These are phyloP conservation scores for Megastigmus dorsalis DNA, from an alignment of 2,888 invertebrate species.

Conservation along the genomic window DNA sequence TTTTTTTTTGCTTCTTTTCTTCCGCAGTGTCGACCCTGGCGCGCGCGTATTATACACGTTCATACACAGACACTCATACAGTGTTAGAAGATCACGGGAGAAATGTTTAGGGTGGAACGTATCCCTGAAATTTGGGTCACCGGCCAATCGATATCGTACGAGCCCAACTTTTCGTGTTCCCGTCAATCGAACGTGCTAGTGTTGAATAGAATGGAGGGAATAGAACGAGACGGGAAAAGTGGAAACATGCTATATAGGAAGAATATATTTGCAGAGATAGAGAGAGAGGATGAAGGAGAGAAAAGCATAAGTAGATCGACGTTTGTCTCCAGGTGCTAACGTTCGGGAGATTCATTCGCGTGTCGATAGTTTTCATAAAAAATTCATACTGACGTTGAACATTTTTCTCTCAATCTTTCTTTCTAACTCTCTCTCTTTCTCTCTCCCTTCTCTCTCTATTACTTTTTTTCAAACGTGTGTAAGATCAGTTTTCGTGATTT, in stretches of 20 bases:
- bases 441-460: too few species aligned
- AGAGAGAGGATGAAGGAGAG: neutral
- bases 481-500: too few species aligned
- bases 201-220: too few species aligned
- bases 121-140: conserved; percentile 33
- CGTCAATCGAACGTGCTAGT: conserved; percentile 2
- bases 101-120: conserved; percentile 8
- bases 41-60: neutral
- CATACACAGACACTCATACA: neutral
- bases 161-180: conserved; percentile 29
- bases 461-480: too few species aligned
- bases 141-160: conserved; percentile 34
- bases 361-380: too few species aligned
- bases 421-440: neutral
- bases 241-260: too few species aligned
- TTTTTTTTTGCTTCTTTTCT: neutral
- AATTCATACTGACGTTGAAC: too few species aligned
- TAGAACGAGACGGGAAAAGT: neutral
- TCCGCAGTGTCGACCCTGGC: too few species aligned
- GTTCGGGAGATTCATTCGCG: too few species aligned
- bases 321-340: too few species aligned
- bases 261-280: neutral
- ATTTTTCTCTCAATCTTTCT: neutral
- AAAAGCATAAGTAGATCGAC: neutral
- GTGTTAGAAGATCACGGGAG: too few species aligned